Evolutionary conservation across 2,888 invertebrate species (phyloP).

Genomic region (Galerucella nymphaeae): DNA sequence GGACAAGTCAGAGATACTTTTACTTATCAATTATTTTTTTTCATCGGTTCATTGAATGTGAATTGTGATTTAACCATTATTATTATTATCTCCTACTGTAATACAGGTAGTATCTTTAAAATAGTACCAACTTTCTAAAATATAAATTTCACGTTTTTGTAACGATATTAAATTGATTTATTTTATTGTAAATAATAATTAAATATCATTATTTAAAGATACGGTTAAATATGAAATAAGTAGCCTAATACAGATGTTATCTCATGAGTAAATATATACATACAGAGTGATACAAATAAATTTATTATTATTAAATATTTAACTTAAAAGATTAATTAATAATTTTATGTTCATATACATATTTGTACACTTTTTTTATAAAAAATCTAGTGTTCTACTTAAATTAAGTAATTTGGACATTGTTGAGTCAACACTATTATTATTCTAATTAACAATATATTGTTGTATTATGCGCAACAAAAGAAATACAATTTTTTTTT

Average conservation of each 20-base stretch:
- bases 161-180: neutral
- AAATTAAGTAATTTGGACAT: conserved; percentile 8
- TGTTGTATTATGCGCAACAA: conserved; percentile 3
- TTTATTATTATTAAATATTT: too few species aligned
- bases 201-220: neutral
- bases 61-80: conserved; percentile 1
- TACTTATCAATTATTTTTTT: neutral
- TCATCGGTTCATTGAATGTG: neutral
- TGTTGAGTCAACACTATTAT: conserved; percentile 4
- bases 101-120: neutral
- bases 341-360: too few species aligned
- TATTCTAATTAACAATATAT: conserved; percentile 16
- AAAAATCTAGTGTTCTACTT: neutral
- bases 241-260: too few species aligned
- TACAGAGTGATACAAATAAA: too few species aligned
- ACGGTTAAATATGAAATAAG: neutral
- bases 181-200: neutral
- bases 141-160: conserved; percentile 2
- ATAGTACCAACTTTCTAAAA: conserved; percentile 1
- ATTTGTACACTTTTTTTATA: neutral
- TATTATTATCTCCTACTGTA: neutral
- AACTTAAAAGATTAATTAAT: too few species aligned
- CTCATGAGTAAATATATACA: too few species aligned
- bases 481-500: conserved; percentile 6
- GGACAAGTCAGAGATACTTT: neutral